phyloP scores from a whole-genome alignment of 2,888 invertebrate species.

The Limnephilus rhombicus region DNA sequence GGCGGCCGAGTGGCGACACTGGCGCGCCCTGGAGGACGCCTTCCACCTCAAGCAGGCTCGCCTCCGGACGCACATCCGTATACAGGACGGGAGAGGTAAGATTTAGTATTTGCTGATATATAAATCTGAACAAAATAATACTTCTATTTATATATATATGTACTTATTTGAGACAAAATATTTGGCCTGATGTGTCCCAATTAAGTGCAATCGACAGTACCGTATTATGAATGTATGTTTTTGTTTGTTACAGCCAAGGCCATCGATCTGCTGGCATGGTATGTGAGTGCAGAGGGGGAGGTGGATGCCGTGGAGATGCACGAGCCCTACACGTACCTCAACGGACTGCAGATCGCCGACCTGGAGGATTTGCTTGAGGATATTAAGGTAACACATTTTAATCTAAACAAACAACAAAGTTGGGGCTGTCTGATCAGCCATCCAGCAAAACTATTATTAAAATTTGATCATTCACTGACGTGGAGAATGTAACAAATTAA shows the following conservation, averaged over 20 bases:
- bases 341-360: slow-evolving; percentile 92
- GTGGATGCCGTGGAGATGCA: slow-evolving; percentile 98
- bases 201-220: too few relatives aligned
- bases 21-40: slow-evolving; percentile 97
- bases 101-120: neutral
- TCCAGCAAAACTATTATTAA: too few relatives aligned
- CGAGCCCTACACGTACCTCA: slow-evolving; percentile 96
- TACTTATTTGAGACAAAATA: too few relatives aligned
- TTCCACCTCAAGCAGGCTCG: slow-evolving; percentile 98
- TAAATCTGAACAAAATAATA: too few relatives aligned
- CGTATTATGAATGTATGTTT: neutral
- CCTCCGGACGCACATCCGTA: slow-evolving; percentile 94
- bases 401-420: neutral
- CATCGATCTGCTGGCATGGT: slow-evolving; percentile 97
- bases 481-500: too few relatives aligned
- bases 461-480: neutral
- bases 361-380: slow-evolving; percentile 97
- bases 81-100: slow-evolving; percentile 92
- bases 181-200: too few relatives aligned
- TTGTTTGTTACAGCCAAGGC: slow-evolving; percentile 88
- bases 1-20: slow-evolving; percentile 93
- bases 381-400: slow-evolving; percentile 83
- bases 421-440: neutral
- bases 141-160: too few relatives aligned
- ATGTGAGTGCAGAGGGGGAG: slow-evolving; percentile 93